Conservation (phyloP, 2,888 invertebrate species). For the Ichneumoninae sp. region DNA sequence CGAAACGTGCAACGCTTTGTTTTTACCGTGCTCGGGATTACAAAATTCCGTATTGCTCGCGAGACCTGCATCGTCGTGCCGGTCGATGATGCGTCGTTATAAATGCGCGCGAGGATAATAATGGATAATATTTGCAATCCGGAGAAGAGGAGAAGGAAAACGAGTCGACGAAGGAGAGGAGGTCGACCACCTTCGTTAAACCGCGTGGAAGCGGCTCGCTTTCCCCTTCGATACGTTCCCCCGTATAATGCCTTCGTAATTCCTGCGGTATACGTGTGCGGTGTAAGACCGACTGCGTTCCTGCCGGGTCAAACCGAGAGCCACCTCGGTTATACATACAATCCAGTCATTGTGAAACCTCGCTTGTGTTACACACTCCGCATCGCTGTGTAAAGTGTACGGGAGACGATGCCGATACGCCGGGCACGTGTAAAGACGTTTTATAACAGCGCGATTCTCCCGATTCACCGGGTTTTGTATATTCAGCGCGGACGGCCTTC, state of each 20-base stretch:
- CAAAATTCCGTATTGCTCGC: no score
- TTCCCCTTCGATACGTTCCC: slow-evolving; percentile 68
- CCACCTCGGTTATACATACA: slow-evolving; percentile 48
- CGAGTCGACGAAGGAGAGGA: slow-evolving; percentile 41
- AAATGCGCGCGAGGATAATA: background rate
- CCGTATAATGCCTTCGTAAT: slow-evolving; percentile 66
- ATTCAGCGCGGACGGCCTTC: slow-evolving; percentile 17
- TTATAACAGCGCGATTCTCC: slow-evolving; percentile 35
- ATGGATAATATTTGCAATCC: background rate
- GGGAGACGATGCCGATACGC: background rate
- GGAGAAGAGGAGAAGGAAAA: slow-evolving; percentile 44
- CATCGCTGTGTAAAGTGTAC: background rate
- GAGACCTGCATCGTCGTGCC: background rate
- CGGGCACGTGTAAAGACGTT: slow-evolving; percentile 22
- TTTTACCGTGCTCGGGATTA: no score
- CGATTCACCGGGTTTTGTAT: slow-evolving; percentile 30
- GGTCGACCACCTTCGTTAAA: slow-evolving; percentile 61
- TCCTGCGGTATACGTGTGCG: slow-evolving; percentile 64
- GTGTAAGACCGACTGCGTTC: slow-evolving; percentile 55
- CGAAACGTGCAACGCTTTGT: no score
- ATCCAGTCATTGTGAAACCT: slow-evolving; percentile 60
- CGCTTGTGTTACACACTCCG: slow-evolving; percentile 27
- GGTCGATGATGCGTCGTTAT: background rate
- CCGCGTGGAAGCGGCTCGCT: slow-evolving; percentile 56
- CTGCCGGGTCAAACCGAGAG: slow-evolving; percentile 59